Conservation (phyloP, 2,888 invertebrate species). For the Platycnemis pennipes region DNA sequence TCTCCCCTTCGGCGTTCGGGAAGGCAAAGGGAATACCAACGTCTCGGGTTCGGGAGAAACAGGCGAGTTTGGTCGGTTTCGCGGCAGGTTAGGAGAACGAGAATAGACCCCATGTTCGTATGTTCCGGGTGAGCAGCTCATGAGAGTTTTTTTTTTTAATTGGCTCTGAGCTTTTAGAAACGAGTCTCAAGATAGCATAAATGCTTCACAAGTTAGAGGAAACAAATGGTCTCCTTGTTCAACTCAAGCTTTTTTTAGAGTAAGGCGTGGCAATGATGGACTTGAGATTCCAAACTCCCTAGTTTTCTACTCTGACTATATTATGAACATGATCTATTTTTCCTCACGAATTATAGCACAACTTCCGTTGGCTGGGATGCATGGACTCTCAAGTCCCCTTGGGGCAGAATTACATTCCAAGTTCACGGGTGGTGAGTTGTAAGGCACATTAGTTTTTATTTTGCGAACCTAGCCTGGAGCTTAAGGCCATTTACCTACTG, state of each 20-base stretch:
- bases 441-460: neutral
- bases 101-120: too few relatives aligned
- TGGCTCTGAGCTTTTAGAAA: too few relatives aligned
- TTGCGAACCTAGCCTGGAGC: neutral
- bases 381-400: neutral
- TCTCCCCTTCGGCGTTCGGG: too few relatives aligned
- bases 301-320: neutral
- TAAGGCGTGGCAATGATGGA: neutral
- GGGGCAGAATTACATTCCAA: neutral
- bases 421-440: neutral
- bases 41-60: too few relatives aligned
- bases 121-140: too few relatives aligned
- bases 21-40: too few relatives aligned
- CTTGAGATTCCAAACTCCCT: neutral
- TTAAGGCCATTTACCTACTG: neutral
- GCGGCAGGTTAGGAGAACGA: too few relatives aligned
- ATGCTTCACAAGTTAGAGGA: neutral
- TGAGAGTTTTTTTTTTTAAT: too few relatives aligned
- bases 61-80: too few relatives aligned
- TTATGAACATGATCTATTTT: neutral
- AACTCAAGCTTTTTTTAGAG: neutral
- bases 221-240: neutral
- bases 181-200: neutral
- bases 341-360: neutral
- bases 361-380: neutral